These are phyloP conservation scores for Heliconius ethilla DNA, from an alignment of 2,888 invertebrate genomes.

Conservation along the genomic window DNA sequence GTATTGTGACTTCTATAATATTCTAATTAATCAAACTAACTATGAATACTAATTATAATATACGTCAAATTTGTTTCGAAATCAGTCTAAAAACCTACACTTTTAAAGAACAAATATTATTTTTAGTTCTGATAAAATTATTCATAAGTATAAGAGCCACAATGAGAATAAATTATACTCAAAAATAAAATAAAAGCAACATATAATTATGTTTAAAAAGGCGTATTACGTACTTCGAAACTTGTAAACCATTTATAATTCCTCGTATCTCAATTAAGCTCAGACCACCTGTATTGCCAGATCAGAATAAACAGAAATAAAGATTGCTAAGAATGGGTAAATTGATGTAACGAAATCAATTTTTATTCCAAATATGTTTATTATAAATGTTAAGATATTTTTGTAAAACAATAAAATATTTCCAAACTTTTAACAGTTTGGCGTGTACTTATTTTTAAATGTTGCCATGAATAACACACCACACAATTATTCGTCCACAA, in stretches of 20 bases:
- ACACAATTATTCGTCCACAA: not conserved
- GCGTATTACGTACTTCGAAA: slow-evolving; percentile 10
- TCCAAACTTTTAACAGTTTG: not conserved
- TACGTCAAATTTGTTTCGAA: no score
- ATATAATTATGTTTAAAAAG: slow-evolving; percentile 21
- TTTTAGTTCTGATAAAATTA: not conserved
- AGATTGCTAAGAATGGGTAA: not conserved
- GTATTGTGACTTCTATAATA: no score
- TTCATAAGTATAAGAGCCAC: not conserved
- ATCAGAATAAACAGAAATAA: not conserved
- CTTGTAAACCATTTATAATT: slow-evolving; percentile 24
- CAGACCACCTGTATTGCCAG: slow-evolving; percentile 23
- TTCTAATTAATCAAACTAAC: no score
- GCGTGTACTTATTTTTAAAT: not conserved
- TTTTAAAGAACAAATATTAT: not conserved
- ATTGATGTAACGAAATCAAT: not conserved
- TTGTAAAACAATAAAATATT: not conserved
- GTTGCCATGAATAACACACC: not conserved
- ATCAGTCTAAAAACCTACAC: not conserved
- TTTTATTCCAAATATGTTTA: not conserved
- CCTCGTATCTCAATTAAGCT: slow-evolving; percentile 27
- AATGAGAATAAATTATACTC: not conserved
- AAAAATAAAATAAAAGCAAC: slow-evolving; percentile 3
- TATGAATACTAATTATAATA: no score
- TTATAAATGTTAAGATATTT: not conserved